Conservation (phyloP, 2,113 vertebrate species). For the Cyphomyrus discorhynchus region DNA sequence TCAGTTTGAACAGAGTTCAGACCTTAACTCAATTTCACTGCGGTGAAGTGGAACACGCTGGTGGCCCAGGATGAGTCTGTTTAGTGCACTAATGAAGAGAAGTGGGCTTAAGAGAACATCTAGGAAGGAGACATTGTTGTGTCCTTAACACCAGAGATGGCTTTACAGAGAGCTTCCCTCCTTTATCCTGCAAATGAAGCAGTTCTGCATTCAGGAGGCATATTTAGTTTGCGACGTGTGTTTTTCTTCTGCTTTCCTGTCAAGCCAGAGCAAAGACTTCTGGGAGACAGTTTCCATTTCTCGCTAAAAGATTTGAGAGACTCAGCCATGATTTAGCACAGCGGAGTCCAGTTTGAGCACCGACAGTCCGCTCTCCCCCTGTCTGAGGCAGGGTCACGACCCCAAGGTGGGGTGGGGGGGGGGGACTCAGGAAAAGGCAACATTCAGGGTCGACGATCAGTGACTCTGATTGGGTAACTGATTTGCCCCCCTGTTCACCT, state of each 20-base stretch:
- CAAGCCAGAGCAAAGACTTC: not conserved
- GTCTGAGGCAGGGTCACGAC: slow-evolving; percentile 43
- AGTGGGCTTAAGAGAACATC: not conserved
- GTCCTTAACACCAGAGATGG: not conserved
- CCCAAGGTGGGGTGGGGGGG: slow-evolving; percentile 33
- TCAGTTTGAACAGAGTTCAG: not conserved
- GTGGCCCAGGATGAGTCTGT: not conserved
- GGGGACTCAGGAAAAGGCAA: slow-evolving; percentile 39
- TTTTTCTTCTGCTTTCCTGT: not conserved
- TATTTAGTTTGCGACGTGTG: not conserved
- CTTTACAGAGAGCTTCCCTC: not conserved
- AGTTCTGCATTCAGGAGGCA: not conserved
- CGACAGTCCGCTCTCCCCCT: slow-evolving; percentile 37
- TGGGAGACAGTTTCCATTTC: not conserved
- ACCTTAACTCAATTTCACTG: not conserved
- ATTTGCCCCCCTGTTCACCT: slow-evolving; percentile 62
- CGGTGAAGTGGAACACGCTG: not conserved
- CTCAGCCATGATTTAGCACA: not conserved
- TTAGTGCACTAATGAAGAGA: not conserved
- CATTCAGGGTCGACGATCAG: slow-evolving; percentile 53
- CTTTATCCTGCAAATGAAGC: not conserved
- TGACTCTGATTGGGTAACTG: slow-evolving; percentile 59
- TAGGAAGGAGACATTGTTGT: not conserved
- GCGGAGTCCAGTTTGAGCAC: slow-evolving; percentile 11
- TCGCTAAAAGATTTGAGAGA: not conserved